These are phyloP conservation scores for Bombus fervidus DNA, from an alignment of 1,140 invertebrate genomes.

Conservation along the genomic window DNA sequence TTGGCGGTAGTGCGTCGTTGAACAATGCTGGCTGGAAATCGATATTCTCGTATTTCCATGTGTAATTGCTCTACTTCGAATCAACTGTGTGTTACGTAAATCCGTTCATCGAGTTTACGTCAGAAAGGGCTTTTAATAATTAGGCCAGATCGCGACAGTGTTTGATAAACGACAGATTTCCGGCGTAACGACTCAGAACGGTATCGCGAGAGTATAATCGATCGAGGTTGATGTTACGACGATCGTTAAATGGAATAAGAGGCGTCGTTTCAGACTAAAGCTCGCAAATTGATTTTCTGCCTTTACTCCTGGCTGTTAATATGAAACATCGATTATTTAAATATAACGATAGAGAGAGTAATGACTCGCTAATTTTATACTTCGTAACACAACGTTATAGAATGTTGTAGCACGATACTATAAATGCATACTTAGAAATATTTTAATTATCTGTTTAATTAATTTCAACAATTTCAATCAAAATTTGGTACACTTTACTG, in stretches of 20 bases:
- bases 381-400: too few species aligned
- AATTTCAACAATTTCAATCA: not conserved
- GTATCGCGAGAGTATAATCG: not conserved
- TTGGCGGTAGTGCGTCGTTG: not conserved
- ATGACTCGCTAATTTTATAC: too few species aligned
- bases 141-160: not conserved
- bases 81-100: slow-evolving; percentile 10
- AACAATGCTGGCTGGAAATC: slow-evolving; percentile 21
- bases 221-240: not conserved
- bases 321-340: not conserved
- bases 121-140: slow-evolving; percentile 1
- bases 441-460: too few species aligned
- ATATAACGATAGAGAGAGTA: too few species aligned
- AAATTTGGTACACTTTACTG: not conserved
- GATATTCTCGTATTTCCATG: slow-evolving; percentile 32
- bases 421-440: too few species aligned
- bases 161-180: not conserved
- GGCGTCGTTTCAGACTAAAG: not conserved
- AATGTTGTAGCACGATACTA: too few species aligned
- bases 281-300: not conserved
- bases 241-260: not conserved
- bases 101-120: not conserved
- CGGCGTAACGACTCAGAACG: not conserved
- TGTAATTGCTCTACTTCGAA: slow-evolving; percentile 28
- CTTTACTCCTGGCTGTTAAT: not conserved